Percentiles rank a stretch among this genome's conserved stretches.
Evolutionary conservation across 2,888 invertebrate genomes (phyloP).

Genomic region (Alloscopus bannaensis): DNA sequence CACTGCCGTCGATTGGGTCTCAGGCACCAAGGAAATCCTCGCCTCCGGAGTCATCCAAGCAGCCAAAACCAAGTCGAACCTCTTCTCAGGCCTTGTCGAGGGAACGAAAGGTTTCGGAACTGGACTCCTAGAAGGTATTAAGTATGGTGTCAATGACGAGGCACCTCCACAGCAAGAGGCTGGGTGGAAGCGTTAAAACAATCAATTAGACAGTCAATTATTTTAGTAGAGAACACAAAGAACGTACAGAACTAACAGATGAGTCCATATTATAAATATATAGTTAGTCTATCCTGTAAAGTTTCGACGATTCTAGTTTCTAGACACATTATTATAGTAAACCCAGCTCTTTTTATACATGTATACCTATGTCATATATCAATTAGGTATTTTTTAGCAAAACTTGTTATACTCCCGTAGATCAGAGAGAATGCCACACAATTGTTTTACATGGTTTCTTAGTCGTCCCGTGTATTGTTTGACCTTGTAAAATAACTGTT

Average conservation of each 20-base stretch:
- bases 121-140: slow-evolving; percentile 73
- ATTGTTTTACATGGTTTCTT: slow-evolving; percentile 1
- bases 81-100: slow-evolving; percentile 73
- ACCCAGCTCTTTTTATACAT: no score
- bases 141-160: slow-evolving; percentile 73
- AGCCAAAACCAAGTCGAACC: slow-evolving; percentile 73
- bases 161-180: slow-evolving; percentile 69
- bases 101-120: slow-evolving; percentile 73
- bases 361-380: no score
- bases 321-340: no score
- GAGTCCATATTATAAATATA: slow-evolving; percentile 26
- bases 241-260: slow-evolving; percentile 21
- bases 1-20: slow-evolving; percentile 73
- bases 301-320: not conserved
- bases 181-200: slow-evolving; percentile 66
- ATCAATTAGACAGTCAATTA: slow-evolving; percentile 44
- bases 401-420: no score
- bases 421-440: slow-evolving; percentile 5
- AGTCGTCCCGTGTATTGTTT: no score
- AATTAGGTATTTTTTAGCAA: no score
- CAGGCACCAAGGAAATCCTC: slow-evolving; percentile 73
- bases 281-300: not conserved
- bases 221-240: slow-evolving; percentile 5
- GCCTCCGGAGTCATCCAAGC: slow-evolving; percentile 73
- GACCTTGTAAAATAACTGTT: no score